phyloP scores from a whole-genome alignment of 2,113 vertebrate genomes.

The Lates calcarifer region DNA sequence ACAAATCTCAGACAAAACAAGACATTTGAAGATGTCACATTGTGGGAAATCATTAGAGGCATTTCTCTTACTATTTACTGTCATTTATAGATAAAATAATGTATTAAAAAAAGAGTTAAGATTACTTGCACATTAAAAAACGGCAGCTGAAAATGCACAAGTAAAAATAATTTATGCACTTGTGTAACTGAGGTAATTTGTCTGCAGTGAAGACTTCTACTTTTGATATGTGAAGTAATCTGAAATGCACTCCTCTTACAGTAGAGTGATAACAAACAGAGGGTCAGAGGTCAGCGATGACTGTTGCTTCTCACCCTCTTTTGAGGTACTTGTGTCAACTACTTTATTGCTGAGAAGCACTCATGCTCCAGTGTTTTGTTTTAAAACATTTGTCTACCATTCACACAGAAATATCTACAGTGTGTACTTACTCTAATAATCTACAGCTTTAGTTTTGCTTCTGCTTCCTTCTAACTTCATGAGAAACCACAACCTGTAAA shows the following conservation, averaged over 20 bases:
- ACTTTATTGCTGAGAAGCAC: background rate
- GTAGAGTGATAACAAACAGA: slow-evolving; percentile 16
- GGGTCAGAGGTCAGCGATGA: background rate
- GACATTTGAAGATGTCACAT: too few relatives aligned
- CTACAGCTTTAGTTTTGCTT: slow-evolving; percentile 30
- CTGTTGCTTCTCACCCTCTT: slow-evolving; percentile 4
- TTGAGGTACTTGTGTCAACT: background rate
- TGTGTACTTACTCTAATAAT: background rate
- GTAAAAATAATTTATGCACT: background rate
- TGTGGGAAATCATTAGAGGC: too few relatives aligned
- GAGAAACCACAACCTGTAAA: slow-evolving; percentile 13
- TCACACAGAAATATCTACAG: background rate
- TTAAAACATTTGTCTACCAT: background rate
- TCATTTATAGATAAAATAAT: too few relatives aligned
- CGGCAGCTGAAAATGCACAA: background rate
- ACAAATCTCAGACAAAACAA: background rate
- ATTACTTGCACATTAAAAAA: background rate
- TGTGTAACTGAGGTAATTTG: too few relatives aligned
- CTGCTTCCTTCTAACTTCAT: slow-evolving; percentile 25
- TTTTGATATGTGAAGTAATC: background rate
- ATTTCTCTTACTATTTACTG: too few relatives aligned
- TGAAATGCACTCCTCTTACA: background rate
- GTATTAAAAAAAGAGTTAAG: too few relatives aligned
- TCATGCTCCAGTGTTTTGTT: background rate
- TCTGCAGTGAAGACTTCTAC: background rate